phyloP scores from a whole-genome alignment of 2,113 vertebrate species.

The Pseudorectes ferrugineus region DNA sequence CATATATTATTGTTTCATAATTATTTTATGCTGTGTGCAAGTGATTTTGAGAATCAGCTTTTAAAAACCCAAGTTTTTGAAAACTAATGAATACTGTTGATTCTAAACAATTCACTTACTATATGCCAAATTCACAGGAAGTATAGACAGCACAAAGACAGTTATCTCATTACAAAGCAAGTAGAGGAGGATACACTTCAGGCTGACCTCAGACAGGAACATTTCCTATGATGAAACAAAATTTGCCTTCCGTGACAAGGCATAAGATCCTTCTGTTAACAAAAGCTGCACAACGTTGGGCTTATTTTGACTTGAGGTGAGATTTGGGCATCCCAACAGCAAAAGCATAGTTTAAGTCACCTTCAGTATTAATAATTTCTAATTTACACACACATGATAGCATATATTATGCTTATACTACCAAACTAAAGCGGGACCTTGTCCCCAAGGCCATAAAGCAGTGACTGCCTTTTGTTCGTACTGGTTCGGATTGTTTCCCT shows the following conservation, averaged over 20 bases:
- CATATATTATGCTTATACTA: not conserved
- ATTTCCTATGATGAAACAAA: not conserved
- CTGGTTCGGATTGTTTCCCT: not conserved
- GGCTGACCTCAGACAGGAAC: not conserved
- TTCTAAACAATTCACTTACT: not conserved
- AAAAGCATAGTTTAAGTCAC: not conserved
- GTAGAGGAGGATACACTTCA: not conserved
- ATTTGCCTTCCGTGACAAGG: not conserved
- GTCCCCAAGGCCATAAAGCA: not conserved
- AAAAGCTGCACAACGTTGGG: not conserved
- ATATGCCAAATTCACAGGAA: not conserved
- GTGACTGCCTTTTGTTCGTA: not conserved
- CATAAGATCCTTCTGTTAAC: not conserved
- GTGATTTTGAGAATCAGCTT: not conserved
- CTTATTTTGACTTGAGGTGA: not conserved
- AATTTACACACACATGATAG: not conserved
- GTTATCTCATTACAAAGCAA: not conserved
- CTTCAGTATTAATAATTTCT: not conserved
- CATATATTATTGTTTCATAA: not conserved
- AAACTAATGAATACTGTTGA: not conserved
- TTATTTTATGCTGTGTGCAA: not conserved
- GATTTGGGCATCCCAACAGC: not conserved
- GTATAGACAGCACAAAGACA: not conserved
- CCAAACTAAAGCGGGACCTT: rapidly evolving
- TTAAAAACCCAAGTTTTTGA: not conserved